phyloP scores from a whole-genome alignment of 2,113 vertebrate species.

The Albula glossodonta region DNA sequence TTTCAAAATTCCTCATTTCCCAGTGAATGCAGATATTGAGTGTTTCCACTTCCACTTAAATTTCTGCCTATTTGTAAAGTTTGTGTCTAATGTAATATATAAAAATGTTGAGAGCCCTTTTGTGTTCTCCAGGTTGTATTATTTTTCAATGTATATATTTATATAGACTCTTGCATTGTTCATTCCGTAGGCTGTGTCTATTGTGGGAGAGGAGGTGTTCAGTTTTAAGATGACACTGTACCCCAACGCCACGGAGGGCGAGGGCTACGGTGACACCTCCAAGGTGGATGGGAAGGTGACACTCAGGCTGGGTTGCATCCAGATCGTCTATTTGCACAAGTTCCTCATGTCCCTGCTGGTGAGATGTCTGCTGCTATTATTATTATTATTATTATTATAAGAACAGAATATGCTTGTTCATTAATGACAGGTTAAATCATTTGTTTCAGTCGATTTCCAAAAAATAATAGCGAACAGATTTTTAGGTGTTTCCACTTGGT shows the following conservation, averaged over 20 bases:
- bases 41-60: too few relatives aligned
- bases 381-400: not conserved
- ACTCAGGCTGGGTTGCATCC: conserved; percentile 88
- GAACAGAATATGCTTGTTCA: not conserved
- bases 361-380: conserved; percentile 47
- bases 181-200: conserved; percentile 84
- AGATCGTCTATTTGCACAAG: conserved; percentile 91
- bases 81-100: too few relatives aligned
- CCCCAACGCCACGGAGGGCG: conserved; percentile 82
- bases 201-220: conserved; percentile 94
- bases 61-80: too few relatives aligned
- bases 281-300: conserved; percentile 86
- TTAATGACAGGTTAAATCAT: not conserved
- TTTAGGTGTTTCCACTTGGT: too few relatives aligned
- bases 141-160: too few relatives aligned
- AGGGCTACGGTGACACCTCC: conserved; percentile 81
- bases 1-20: not conserved
- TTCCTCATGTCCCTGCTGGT: conserved; percentile 90
- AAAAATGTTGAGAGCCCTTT: too few relatives aligned
- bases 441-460: not conserved
- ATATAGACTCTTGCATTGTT: conserved; percentile 12
- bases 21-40: too few relatives aligned
- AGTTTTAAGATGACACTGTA: conserved; percentile 85
- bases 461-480: too few relatives aligned
- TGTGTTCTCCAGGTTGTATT: not conserved